Evolutionary conservation across 2,113 vertebrate genomes (phyloP), one percentile per base, ranked within the genome.

Genomic region (Leptodactylus fuscus): DNA sequence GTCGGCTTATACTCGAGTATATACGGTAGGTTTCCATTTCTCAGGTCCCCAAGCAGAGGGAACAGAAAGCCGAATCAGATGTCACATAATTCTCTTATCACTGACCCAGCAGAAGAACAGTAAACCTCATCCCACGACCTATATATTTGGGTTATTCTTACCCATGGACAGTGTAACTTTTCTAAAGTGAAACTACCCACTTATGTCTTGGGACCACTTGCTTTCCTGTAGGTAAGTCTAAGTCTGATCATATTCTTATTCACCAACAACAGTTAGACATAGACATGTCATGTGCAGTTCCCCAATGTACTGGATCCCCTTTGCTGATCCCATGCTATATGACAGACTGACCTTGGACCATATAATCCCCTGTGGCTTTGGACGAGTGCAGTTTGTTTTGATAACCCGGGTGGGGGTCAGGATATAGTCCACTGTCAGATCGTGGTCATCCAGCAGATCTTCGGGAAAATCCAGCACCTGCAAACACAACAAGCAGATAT

Each of bases 391-490:
- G 0, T 94, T 62, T 0, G 97, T 99, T 85, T 91, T 81, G 80
- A 99, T 95, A 27, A 94, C 91, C 89, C 95, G 94, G 6, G 95
- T 97, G 0, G 98, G 97, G 2, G 98, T 99, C 58, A 99, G 94
- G 83, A 99, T 96, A 82, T 96, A 99, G 92, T 99, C 97, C 70
- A 99, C 97, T 0, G 94, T 96, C 88, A 99, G 93, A 89, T 99
- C 98, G 3, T 99, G 97, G 53, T 91, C 94, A 55, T 87, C 97
- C 0, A 96, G 89, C 0, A 99, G 93, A 3, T 92, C 92, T 77
- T 98, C 96, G 10, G 96, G 94, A 84, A 99, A 92, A 87, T 98
- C 94, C 3, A 97, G 49, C 7, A 99, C 95, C 98, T 99, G 51
- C 75, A 87, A 78, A 55, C 16, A 36, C 27, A 78, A 4, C 22